Base-by-base conservation (phyloP, 2,888 invertebrate genomes). In the Malachius bipustulatus region DNA sequence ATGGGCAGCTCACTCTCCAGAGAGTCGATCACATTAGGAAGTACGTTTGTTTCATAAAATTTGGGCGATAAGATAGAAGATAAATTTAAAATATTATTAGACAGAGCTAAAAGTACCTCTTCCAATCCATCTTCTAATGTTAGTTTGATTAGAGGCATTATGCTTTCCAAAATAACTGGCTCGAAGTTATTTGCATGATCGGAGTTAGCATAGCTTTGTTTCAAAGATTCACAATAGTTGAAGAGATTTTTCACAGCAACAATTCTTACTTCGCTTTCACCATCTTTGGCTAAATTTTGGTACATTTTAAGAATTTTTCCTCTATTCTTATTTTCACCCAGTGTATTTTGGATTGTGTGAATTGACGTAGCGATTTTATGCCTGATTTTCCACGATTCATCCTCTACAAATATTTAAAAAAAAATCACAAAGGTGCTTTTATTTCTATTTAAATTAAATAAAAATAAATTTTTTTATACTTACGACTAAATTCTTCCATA, bases 301-400 rank as follows among this genome's bases (percentile, higher is more conserved):
- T 50, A 56, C 14, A 57, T 44, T 1, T 43, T 41, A 8, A 58
- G 32, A 13, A 59, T 43, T 38, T 45, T 50, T 6, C 51, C 49
- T 10, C 55, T 45, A 14, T 44, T 40, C 33, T 45, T 50, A 4
- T 41, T 41, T 16, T 45, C 46, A 1, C 46, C 47, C 4, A 54
- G 48, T 4, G 44, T 32, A 26, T 39, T 40, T 39, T 54, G 55
- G 1, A 59, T 44, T 3, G 47, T 43, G 11, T 50, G 47, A 14
- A 59, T 51, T 36, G 43, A 43, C 15, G 32, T 39, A 4, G 58
- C 55, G 4, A 59, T 36, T 34, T 47, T 43, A 35, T 56, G 55
- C 4, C 56, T 48, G 2, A 57, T 46, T 38, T 47, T 51, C 59
- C 59, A 60, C 1, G 58, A 59, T 4, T 39, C 16, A 31, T 53